Evolutionary conservation across 2,797 vertebrate species (phyloP).

Genomic region (Gorsachius magnificus): DNA sequence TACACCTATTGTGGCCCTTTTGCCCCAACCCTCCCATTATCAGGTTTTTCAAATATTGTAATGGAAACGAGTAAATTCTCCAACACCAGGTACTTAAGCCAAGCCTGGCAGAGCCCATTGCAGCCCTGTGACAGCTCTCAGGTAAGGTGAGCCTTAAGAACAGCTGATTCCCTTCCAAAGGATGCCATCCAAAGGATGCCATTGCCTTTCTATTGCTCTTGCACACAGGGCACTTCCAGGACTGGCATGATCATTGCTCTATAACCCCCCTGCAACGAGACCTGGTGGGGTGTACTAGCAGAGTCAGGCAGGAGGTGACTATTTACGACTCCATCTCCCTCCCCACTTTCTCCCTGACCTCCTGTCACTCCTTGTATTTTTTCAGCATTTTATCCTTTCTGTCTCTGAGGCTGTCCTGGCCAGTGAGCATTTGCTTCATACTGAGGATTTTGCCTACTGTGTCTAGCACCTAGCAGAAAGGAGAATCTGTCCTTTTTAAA

Average conservation of each 20-base stretch:
- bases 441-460: not conserved
- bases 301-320: not conserved
- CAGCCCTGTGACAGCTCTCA: not conserved
- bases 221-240: not conserved
- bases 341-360: not conserved
- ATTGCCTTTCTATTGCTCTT: not conserved
- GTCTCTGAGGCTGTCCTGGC: not conserved
- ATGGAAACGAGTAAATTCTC: not conserved
- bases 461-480: not conserved
- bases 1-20: not conserved
- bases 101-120: not conserved
- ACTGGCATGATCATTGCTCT: not conserved
- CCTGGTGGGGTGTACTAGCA: not conserved
- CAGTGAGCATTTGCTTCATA: fast-evolving
- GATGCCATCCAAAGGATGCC: fast-evolving
- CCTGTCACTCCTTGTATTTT: not conserved
- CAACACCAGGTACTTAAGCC: not conserved
- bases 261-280: not conserved
- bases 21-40: fast-evolving
- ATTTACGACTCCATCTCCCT: not conserved
- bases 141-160: not conserved
- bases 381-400: not conserved
- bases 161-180: not conserved
- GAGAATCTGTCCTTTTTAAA: not conserved
- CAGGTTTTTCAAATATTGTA: not conserved